A percentile compares a stretch with the other conserved stretches of the same genome.
These are phyloP conservation scores for Psettodes erumei DNA, from an alignment of 2,113 vertebrate species.

Conservation along the genomic window DNA sequence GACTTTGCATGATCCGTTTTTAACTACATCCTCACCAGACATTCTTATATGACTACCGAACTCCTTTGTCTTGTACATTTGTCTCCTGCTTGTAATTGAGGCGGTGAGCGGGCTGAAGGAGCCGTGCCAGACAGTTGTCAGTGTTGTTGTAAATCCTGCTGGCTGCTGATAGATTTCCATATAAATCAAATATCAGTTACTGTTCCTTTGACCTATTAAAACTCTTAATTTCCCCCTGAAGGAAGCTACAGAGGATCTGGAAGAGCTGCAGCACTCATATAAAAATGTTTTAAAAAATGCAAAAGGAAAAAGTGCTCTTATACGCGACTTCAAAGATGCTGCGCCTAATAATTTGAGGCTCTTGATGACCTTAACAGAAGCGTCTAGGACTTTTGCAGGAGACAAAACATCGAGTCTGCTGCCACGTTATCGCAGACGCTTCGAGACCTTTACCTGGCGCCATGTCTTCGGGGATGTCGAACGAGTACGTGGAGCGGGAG, in stretches of 20 bases:
- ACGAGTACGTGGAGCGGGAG: constrained; percentile 91
- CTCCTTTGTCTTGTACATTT: not conserved
- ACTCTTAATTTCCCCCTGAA: constrained; percentile 41
- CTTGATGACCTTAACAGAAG: constrained; percentile 54
- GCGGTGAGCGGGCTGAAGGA: not conserved
- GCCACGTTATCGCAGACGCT: too few species aligned
- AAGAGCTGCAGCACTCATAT: constrained; percentile 8
- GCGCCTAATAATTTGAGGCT: constrained; percentile 15
- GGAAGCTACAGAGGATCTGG: constrained; percentile 36
- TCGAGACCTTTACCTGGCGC: constrained; percentile 86
- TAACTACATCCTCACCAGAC: constrained; percentile 11
- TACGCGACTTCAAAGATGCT: constrained; percentile 21
- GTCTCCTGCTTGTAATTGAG: constrained; percentile 6
- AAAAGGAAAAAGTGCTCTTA: not conserved
- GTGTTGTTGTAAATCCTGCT: constrained; percentile 46
- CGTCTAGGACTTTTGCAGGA: constrained; percentile 29
- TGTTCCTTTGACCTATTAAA: constrained; percentile 45
- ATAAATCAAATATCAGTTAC: constrained; percentile 59
- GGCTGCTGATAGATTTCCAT: constrained; percentile 56
- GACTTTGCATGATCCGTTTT: constrained; percentile 10
- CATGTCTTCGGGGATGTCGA: constrained; percentile 93
- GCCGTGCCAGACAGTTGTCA: constrained; percentile 50
- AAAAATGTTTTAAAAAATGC: constrained; percentile 16
- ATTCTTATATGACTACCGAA: constrained; percentile 9
- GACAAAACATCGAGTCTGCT: constrained; percentile 22